Percentiles rank a stretch among this genome's conserved stretches.
Conservation (phyloP, 1,140 invertebrate species). For the Brachionus koreanus region DNA sequence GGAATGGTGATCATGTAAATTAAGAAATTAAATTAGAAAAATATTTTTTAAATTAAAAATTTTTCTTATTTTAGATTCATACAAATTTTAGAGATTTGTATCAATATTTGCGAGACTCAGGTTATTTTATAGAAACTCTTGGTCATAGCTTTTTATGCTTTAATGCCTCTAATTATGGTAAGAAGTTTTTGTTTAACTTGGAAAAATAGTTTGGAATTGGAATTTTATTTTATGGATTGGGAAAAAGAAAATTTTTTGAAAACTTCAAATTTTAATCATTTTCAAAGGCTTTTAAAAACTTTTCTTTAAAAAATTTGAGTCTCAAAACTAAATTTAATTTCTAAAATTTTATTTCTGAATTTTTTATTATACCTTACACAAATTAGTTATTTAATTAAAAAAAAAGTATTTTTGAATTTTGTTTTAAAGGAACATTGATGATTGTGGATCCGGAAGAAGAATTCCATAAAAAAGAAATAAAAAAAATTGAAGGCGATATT, state of each 20-base stretch:
- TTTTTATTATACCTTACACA: too few relatives aligned
- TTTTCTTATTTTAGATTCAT: conserved; percentile 65
- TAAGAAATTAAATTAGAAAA: neutral
- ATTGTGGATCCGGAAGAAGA: conserved; percentile 92
- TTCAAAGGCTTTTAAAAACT: too few relatives aligned
- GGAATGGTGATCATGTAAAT: conserved; percentile 60
- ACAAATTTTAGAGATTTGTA: conserved; percentile 92
- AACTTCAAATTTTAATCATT: neutral
- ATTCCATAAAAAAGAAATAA: conserved; percentile 83
- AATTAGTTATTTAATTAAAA: too few relatives aligned
- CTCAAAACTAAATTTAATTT: too few relatives aligned
- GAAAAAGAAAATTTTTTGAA: too few relatives aligned
- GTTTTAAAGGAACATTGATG: conserved; percentile 65
- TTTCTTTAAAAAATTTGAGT: too few relatives aligned
- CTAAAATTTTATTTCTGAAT: too few relatives aligned
- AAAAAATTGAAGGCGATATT: conserved; percentile 76
- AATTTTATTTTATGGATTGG: too few relatives aligned
- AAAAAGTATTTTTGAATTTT: too few relatives aligned
- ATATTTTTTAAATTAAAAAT: conserved; percentile 32
- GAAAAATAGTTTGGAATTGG: too few relatives aligned
- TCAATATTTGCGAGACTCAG: conserved; percentile 78
- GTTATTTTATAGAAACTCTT: conserved; percentile 88
- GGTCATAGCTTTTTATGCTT: conserved; percentile 83
- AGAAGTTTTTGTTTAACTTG: neutral
- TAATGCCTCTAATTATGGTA: conserved; percentile 79